phyloP scores from a whole-genome alignment of 2,888 invertebrate genomes.

The Xiphydria camelus region DNA sequence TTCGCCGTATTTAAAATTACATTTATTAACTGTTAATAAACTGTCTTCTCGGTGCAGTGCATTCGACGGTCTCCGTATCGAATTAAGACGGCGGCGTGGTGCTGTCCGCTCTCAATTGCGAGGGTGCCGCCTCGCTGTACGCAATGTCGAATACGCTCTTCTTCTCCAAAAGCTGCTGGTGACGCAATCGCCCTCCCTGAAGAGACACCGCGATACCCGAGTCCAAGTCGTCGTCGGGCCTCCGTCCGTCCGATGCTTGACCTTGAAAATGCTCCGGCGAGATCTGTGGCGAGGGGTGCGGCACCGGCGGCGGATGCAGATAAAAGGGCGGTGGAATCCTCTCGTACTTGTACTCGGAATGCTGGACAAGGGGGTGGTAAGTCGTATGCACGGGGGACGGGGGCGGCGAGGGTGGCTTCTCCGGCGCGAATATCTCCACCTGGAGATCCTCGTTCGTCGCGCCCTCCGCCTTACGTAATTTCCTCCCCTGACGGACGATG shows the following conservation, averaged over 20 bases:
- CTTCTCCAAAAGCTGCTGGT: constrained; percentile 70
- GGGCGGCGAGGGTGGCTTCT: constrained; percentile 55
- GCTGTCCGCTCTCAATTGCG: constrained; percentile 78
- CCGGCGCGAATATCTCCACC: constrained; percentile 49
- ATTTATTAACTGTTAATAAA: no score
- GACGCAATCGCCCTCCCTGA: constrained; percentile 42
- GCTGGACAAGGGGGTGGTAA: constrained; percentile 73
- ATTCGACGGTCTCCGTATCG: no score
- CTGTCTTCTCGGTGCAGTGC: no score
- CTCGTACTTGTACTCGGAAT: constrained; percentile 79
- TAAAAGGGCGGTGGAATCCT: constrained; percentile 46
- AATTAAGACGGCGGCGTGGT: constrained; percentile 72
- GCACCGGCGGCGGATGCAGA: constrained; percentile 45
- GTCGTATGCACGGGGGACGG: constrained; percentile 58
- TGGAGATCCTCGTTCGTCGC: constrained; percentile 50
- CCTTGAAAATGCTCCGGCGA: constrained; percentile 31
- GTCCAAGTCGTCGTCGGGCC: constrained; percentile 70
- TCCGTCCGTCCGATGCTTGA: constrained; percentile 9
- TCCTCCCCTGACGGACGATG: constrained; percentile 54
- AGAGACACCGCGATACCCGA: constrained; percentile 76
- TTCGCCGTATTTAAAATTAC: no score
- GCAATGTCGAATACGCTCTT: constrained; percentile 93
- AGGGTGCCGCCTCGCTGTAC: constrained; percentile 87
- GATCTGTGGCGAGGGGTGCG: constrained; percentile 46
- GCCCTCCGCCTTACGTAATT: constrained; percentile 56